Evolutionary conservation across 2,113 vertebrate species (phyloP), one percentile per base, ranked within the genome.

Genomic region (Neopipo cinnamomea): DNA sequence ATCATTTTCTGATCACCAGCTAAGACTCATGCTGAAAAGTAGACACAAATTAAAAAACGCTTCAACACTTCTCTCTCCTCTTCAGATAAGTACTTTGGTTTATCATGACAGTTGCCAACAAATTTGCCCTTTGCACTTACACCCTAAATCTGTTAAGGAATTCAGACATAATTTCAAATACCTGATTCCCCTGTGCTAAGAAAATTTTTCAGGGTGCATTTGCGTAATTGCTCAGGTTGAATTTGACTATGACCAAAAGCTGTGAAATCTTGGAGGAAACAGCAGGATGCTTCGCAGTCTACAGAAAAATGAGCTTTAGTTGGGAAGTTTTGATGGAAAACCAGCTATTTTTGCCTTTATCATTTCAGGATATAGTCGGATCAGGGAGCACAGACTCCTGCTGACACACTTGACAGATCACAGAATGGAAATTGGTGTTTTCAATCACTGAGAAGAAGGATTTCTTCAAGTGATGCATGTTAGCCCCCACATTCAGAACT

Each of bases 381-480:
- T 23, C 10, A 65, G 41, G 25, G 28, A 92, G 85, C 84, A 84
- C 41, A 90, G 72, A 75, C 62, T 95, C 85, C 58, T 86, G 85
- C 83, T 95, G 95, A 94, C 83, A 95, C 91, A 65, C 75, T 62
- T 92, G 96, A 96, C 91, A 94, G 88, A 91, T 89, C 86, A 93
- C 61, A 72, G 58, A 72, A 88, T 84, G 46, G 62, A 88, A 92
- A 89, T 53, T 82, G 76, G 66, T 86, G 53, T 89, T 95, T 93
- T 86, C 95, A 93, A 28, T 93, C 90, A 81, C 6, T 53, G 76
- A 89, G 85, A 90, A 83, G 78, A 68, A 93, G 83, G 73, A 92
- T 89, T 93, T 93, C 49, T 90, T 76, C 49, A 93, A 92, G 73
- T 85, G 79, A 89, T 52, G 90, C 56, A 74, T 4, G 2, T 88